Conservation (phyloP, 2,888 invertebrate species). For the Acrobasis repandana region DNA sequence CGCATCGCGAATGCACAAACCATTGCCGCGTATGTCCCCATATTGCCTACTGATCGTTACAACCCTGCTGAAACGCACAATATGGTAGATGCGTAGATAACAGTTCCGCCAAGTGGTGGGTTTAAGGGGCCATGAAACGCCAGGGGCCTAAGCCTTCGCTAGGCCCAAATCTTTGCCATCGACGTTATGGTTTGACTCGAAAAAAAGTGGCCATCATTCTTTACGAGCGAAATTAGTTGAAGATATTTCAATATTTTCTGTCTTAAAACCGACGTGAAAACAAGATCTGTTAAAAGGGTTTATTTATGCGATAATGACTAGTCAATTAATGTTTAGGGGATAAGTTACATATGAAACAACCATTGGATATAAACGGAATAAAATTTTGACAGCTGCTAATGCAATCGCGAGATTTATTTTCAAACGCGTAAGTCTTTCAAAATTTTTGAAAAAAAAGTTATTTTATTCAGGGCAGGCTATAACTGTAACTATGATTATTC, state of each 20-base stretch:
- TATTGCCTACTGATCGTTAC: constrained; percentile 58
- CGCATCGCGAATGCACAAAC: constrained; percentile 30
- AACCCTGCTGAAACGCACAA: constrained; percentile 73
- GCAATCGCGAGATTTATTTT: too few relatives aligned
- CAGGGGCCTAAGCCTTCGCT: constrained; percentile 6
- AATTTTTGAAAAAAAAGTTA: too few relatives aligned
- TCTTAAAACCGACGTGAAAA: not conserved
- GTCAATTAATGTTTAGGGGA: not conserved
- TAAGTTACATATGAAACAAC: not conserved
- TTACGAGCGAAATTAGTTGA: constrained; percentile 5
- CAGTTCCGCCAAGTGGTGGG: constrained; percentile 37
- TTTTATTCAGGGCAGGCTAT: too few relatives aligned
- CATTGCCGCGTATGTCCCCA: constrained; percentile 45
- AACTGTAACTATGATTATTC: too few relatives aligned
- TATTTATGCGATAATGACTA: not conserved
- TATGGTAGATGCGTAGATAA: constrained; percentile 77
- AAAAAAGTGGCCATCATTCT: not conserved
- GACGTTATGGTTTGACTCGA: not conserved
- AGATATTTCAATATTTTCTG: not conserved
- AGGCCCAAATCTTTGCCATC: not conserved
- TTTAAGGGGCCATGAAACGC: constrained; percentile 22
- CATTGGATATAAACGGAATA: not conserved
- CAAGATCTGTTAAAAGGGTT: not conserved
- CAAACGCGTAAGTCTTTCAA: too few relatives aligned
- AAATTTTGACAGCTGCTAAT: too few relatives aligned